These are phyloP conservation scores for Vulpes vulpes DNA, from an alignment of 2,113 vertebrate genomes.

Conservation along the genomic window DNA sequence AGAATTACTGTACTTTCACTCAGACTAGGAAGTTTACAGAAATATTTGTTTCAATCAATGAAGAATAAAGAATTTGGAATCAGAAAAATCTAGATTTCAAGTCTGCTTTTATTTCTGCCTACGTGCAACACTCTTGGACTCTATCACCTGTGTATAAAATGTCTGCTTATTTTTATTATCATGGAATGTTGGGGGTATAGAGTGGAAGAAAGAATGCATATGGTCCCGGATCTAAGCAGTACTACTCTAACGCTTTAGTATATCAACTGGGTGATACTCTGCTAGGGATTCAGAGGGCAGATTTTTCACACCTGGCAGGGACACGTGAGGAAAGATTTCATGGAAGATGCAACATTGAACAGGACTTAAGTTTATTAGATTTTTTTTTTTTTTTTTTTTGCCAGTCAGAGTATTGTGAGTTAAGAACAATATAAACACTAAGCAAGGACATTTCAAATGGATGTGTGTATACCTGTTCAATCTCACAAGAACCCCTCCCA, in stretches of 20 bases:
- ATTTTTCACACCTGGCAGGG: neutral
- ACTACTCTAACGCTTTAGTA: neutral
- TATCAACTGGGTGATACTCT: neutral
- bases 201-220: neutral
- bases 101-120: neutral
- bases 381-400: neutral
- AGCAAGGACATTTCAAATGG: neutral
- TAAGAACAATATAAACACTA: neutral
- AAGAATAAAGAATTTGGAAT: conserved; percentile 5
- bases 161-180: neutral
- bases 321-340: neutral
- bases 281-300: neutral
- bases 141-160: neutral
- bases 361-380: neutral
- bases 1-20: neutral
- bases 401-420: neutral
- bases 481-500: neutral
- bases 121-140: neutral
- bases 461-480: neutral
- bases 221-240: neutral
- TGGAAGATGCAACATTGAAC: neutral
- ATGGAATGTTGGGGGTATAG: neutral
- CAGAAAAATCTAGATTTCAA: neutral
- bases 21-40: neutral
- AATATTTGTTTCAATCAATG: neutral